phyloP scores from a whole-genome alignment of 1,140 invertebrate species.

The Goniozus legneri region DNA sequence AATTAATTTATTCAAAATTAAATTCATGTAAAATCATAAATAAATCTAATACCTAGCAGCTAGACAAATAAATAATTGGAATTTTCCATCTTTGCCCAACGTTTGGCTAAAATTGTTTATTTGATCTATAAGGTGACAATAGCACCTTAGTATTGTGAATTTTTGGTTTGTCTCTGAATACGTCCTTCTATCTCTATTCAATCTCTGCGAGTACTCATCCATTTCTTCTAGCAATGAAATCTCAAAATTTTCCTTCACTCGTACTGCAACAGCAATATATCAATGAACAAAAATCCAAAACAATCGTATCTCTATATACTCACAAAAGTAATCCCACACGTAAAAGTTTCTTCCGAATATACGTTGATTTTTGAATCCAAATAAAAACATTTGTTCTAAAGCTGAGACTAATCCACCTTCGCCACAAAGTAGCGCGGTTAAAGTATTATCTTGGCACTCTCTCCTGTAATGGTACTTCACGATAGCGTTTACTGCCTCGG shows the following conservation, averaged over 20 bases:
- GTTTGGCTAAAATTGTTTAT: conserved; percentile 80
- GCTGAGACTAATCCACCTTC: conserved; percentile 90
- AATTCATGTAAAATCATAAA: conserved; percentile 7
- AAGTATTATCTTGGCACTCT: conserved; percentile 77
- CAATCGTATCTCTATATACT: too few species aligned
- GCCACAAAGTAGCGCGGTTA: conserved; percentile 91
- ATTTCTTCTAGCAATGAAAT: conserved; percentile 64
- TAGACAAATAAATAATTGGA: conserved; percentile 94
- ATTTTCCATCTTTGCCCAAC: conserved; percentile 96
- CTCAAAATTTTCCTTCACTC: conserved; percentile 83
- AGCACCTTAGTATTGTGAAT: conserved; percentile 69
- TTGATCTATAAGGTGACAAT: conserved; percentile 77
- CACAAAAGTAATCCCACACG: conserved; percentile 97
- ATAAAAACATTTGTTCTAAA: conserved; percentile 90
- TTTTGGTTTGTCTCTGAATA: conserved; percentile 55
- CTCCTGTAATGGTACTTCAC: conserved; percentile 92
- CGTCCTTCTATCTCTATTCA: conserved; percentile 41
- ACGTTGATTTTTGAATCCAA: conserved; percentile 86
- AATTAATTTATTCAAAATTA: conserved; percentile 9
- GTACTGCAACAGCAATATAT: conserved; percentile 57
- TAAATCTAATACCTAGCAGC: conserved; percentile 40
- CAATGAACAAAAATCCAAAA: neutral
- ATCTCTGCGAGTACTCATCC: conserved; percentile 47
- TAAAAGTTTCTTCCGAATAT: conserved; percentile 93
- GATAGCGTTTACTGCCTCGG: conserved; percentile 93